Evolutionary conservation across 2,888 invertebrate genomes (phyloP), one percentile per base, ranked within the genome.

Genomic region (Adineta ricciae): DNA sequence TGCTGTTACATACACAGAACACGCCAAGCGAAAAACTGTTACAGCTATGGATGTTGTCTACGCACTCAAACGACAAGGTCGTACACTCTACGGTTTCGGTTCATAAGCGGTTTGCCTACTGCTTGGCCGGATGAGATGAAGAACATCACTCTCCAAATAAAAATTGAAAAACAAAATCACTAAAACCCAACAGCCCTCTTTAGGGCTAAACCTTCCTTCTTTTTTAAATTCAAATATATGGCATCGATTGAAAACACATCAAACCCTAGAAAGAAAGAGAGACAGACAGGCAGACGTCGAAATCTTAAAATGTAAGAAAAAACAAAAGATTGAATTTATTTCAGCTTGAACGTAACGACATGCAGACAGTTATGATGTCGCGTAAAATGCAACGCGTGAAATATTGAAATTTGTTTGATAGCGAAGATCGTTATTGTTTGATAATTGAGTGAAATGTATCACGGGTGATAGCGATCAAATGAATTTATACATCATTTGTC

Each of bases 11-110:
- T 95, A 94, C 90, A 95, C 94, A 0, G 94, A 95, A 89, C 94
- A 95, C 89, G 95, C 95, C 54, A 95, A 95, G 91, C 92, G 95
- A 88, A 95, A 95, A 91, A 95, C 95, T 1, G 95, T 95, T 82
- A 95, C 94, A 0, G 94, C 94, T 27, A 95, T 95, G 95, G 95
- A 95, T 88, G 94, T 95, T 21, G 94, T 95, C 83, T 95, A 95
- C 89, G 94, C 94, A n/a, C 90, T 95, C 88, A 95, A 95, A 89
- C 92, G 94, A 84, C 94, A 95, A 91, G 94, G 94, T 8, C 92
- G 94, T 87, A 95, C 94, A 86, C 90, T 95, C 21, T 95, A 95
- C 90, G 94, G 95, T 86, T 95, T 94, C 88, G 94, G 94, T 64
- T 64, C 64, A 27, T 64, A 64, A 64, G 32, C 64, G 7, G 32